Conservation (phyloP, 1,140 invertebrate species). For the Macrocentrus cingulum region DNA sequence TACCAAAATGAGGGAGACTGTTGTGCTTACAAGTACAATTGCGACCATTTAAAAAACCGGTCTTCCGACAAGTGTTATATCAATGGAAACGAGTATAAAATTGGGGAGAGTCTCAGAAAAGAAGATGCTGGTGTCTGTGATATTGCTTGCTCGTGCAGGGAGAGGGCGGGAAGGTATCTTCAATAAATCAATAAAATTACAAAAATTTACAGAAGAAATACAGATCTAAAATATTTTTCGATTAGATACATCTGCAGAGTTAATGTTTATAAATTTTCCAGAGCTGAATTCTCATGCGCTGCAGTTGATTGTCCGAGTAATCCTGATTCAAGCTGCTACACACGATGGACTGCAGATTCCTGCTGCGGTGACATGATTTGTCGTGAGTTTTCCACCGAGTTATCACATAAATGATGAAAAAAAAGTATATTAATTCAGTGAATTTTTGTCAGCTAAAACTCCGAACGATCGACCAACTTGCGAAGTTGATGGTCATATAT, state of each 20-base stretch:
- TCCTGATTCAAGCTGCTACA: slow-evolving; percentile 26
- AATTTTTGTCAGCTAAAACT: slow-evolving; percentile 17
- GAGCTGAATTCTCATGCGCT: slow-evolving; percentile 37
- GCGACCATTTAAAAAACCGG: slow-evolving; percentile 14
- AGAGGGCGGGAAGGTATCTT: slow-evolving; percentile 8
- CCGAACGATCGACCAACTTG: slow-evolving; percentile 29
- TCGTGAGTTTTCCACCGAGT: slow-evolving; percentile 34
- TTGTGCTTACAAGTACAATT: slow-evolving; percentile 28
- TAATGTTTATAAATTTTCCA: slow-evolving; percentile 21
- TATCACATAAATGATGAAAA: not conserved
- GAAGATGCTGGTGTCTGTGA: slow-evolving; percentile 24
- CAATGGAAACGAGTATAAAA: slow-evolving; percentile 13
- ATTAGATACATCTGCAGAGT: too few species aligned
- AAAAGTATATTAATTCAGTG: not conserved
- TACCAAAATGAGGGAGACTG: slow-evolving; percentile 14
- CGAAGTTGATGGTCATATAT: slow-evolving; percentile 37
- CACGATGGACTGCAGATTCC: not conserved
- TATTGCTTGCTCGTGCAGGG: slow-evolving; percentile 16
- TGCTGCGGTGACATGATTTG: slow-evolving; percentile 38
- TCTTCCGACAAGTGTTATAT: slow-evolving; percentile 13
- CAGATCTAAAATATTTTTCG: too few species aligned
- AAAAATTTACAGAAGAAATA: too few species aligned
- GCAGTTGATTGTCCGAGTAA: slow-evolving; percentile 29
- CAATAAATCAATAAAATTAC: not conserved
- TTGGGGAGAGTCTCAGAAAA: slow-evolving; percentile 14